Evolutionary conservation across 2,113 vertebrate species (phyloP), one percentile per base, ranked within the genome.

Genomic region (Muntiacus muntjak): DNA sequence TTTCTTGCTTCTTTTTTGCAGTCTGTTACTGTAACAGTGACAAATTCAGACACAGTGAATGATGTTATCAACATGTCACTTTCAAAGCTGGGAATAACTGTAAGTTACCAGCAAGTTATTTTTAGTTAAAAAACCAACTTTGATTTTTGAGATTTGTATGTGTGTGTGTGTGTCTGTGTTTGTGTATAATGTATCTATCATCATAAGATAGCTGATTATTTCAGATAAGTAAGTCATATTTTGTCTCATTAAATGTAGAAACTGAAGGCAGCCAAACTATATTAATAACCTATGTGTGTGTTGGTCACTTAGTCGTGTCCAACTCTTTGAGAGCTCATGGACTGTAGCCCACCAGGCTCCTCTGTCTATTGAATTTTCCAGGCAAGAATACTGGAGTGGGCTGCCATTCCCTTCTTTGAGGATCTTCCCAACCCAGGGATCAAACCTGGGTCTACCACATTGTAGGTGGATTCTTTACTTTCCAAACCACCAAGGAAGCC

Each of bases 21-120:
- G 99, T 99, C 99, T 96, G 99, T 99, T 98, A 99, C 99, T 3
- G 90, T 99, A 21, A 98, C 98, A 81, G 98, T 99, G 96, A 99
- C 98, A 98, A 99, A 99, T 98, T 98, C 96, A 17, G 99, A 99
- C 98, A 99, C 98, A 96, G 98, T 99, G 60, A 98, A 98, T 92
- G 99, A 99, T 57, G 99, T 99, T 30, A 99, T 99, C 98, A 98
- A 97, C 92, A 98, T 98, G 98, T 99, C 99, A 47, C 98, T 99
- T 92, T 98, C 99, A 98, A 99, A 99, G 98, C 99, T 99, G 96
- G 99, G 99, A 97, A 99, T 99, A 97, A 98, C 98, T 7, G 99
- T 99, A 98, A 99, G 99, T 98, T 84, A 40, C 92, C 86, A 14
- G 45, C 30, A 78, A 79, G 26, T 40, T 57, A 50, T 36, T 89